Base-by-base conservation (phyloP, 1,140 invertebrate genomes). In the Hycleus phaleratus region DNA sequence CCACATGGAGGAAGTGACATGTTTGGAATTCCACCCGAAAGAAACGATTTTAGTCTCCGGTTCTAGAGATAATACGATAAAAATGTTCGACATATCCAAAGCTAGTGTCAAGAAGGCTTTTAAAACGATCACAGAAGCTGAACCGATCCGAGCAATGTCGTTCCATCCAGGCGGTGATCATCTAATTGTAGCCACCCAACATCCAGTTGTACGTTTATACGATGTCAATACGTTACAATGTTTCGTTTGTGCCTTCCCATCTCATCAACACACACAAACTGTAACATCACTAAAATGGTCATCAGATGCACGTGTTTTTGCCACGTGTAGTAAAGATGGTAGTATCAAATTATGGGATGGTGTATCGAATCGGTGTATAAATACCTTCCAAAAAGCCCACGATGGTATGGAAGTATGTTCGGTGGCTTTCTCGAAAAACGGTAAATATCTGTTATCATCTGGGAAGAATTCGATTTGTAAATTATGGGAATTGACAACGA, bases 11-110 rank as follows among this genome's bases (percentile, higher is more conserved):
- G 97, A 99, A 81, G 95, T 99, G 0, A 97, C 94, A 0, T 92
- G 89, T 66, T 74, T 99, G 12, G 93, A 97, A 67, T 99, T 99
- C 77, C 97, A 99, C 78, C 97, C 97, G 0, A 82, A 85, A 45
- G 90, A 93, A 66, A 91, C 93, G 59, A 88, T 98, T 66, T 79
- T 99, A 18, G 90, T 91, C 0, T 98, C 95, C 5, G 97, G 95
- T 0, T 95, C 93, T 42, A 82, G 87, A 50, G 97, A 99, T 74
- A 91, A 87, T 68, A 94, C 91, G 4, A 85, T 99, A 25, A 95
- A 98, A 73, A 79, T 99, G 12, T 99, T 98, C 76, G 97, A 99
- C 72, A 99, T 92, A 66, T 95, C 93, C 18, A 98, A 98, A 78
- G 91, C 95, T 0, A 96, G 95, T 2, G 95, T 97, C 0, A 98